Evolutionary conservation across 2,113 vertebrate genomes (phyloP), one percentile per base, ranked within the genome.

Genomic region (Protobothrops mucrosquamatus): DNA sequence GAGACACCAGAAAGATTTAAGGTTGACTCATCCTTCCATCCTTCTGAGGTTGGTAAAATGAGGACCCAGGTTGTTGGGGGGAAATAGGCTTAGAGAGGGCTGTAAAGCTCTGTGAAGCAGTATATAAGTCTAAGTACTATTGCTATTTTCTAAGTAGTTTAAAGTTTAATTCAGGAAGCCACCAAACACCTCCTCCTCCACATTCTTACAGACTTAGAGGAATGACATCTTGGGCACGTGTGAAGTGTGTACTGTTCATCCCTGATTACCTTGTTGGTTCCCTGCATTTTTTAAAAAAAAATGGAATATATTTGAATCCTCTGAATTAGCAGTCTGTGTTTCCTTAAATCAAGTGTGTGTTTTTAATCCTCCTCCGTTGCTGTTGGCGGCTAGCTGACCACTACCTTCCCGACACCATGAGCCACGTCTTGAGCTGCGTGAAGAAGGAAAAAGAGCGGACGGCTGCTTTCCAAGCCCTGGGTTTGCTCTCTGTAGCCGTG

Each of bases 361-460:
- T 43, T 89, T 64, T 61, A 89, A 26, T 39, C 88, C 64, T 18
- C 34, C 34, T 7, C 54, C 4, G 2, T 34, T 7, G 54, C 10
- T 43, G 26, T n/a, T 22, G 57, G 3, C 92, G 93, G 69, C 87
- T 88, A 98, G 98, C 98, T 98, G 99, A 99, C 94, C 99, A 99
- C 97, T 99, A 99, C 95, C 98, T 99, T 94, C 98, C 98, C 6
- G 99, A 99, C 96, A 99, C 99, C 12, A 99, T 99, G 99, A 98
- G 98, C 93, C 99, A 99, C 86, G 98, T 99, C 94, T 97, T 99
- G 90, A 99, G 98, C 94, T 99, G 98, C 88, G 98, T 99, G 94
- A 99, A 99, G 97, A 99, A 99, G 94, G 99, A 99, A 95, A 99
- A 99, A 95, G 99, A 99, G 92, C 96, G 99, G 5, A 99, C 99